These are phyloP conservation scores for Carcharodon carcharias DNA, from an alignment of 2,797 vertebrate species.

Conservation along the genomic window DNA sequence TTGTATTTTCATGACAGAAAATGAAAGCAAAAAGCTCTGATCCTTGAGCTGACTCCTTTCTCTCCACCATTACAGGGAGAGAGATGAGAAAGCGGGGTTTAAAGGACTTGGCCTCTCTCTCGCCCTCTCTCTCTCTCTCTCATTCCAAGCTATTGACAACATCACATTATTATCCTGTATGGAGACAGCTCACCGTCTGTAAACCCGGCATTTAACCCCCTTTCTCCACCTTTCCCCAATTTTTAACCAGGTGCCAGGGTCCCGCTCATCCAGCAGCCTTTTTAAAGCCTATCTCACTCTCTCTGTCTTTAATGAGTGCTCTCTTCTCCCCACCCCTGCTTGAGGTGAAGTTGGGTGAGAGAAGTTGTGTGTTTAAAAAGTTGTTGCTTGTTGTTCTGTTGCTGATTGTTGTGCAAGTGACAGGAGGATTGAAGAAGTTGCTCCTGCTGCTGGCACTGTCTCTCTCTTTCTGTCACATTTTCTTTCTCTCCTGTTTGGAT, in stretches of 20 bases:
- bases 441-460: neutral
- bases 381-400: neutral
- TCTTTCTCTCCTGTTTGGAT: neutral
- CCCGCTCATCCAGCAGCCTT: neutral
- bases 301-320: neutral
- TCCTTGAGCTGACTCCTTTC: neutral
- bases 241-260: neutral
- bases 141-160: no score
- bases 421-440: neutral
- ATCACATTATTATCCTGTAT: no score
- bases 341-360: neutral
- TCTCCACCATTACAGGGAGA: neutral
- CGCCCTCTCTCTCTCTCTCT: no score
- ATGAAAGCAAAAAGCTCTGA: neutral
- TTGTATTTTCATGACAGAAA: neutral
- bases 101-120: neutral
- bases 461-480: neutral
- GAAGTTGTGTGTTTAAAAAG: neutral
- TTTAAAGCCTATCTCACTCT: neutral
- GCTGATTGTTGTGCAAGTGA: neutral
- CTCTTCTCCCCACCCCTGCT: neutral
- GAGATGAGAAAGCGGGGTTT: slow-evolving; percentile 51
- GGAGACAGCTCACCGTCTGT: slow-evolving; percentile 11
- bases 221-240: neutral
- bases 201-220: neutral